Base-by-base conservation (phyloP, 2,113 vertebrate species). In the Myiopsitta monachus region DNA sequence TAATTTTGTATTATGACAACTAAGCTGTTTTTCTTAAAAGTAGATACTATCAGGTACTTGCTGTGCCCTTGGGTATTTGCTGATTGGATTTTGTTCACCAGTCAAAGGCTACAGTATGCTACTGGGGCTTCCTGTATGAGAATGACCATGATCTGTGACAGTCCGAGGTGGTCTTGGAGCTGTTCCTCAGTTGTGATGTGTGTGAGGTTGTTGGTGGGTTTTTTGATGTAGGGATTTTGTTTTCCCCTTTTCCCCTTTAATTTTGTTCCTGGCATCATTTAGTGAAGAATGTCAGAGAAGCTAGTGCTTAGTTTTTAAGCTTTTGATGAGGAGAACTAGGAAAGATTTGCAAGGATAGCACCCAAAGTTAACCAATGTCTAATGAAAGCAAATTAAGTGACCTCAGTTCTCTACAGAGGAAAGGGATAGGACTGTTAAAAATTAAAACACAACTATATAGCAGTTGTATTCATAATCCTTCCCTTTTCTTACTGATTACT, bases 111-210 rank as follows among this genome's bases (percentile, higher is more conserved):
- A 10, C 3, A 10, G 5, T 39, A 23, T 4, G 46, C 22, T 28
- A 63, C 28, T 49, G 64, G 81, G 51, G 22, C 15, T 51, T 83
- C 54, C 21, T 26, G 0, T 31, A 0, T 21, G 49, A 64, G 46
- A 44, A 14, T 85, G 52, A 18, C 43, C 19, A 23, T 38, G 30
- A 36, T 15, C 26, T 52, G 9, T 22, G 14, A 14, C 8, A 24
- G 41, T 62, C n/a, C 69, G 63, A 52, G 33, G 16, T 41, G 44
- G 16, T 69, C 7, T 61, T 57, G 8, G 61, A 13, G 57, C 43
- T 67, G 39, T 13, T 15, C 28, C 26, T 64, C 23, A 77, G 0
- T 1, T 81, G 13, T 39, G 33, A 49, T 1, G 0, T 3, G 5
- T 52, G 9, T 5, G 15, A 90, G n/a, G 21, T 19, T 72, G 22